Percentiles rank a stretch among this genome's conserved stretches.
These are phyloP conservation scores for Phyllotis vaccarum DNA, from an alignment of 2,797 vertebrate species.

Conservation along the genomic window DNA sequence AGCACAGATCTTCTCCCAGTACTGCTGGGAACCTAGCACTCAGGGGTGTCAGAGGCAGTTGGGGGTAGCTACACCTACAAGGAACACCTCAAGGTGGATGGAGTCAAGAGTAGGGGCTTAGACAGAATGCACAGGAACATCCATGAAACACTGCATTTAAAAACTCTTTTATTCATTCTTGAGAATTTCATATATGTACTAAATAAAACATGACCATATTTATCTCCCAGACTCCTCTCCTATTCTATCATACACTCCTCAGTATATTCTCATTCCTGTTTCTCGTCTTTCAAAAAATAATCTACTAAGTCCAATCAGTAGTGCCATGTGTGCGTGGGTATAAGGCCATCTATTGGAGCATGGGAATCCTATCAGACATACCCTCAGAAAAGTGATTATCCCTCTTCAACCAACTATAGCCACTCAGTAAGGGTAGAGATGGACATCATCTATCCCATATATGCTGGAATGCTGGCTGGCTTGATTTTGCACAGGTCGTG, in stretches of 20 bases:
- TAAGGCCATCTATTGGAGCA: neutral
- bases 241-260: neutral
- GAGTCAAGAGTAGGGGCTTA: too few species aligned
- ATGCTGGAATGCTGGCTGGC: neutral
- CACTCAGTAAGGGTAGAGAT: neutral
- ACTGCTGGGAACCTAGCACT: neutral
- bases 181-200: neutral
- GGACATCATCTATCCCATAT: neutral
- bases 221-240: too few species aligned
- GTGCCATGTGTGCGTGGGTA: neutral
- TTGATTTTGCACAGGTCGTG: neutral
- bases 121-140: neutral
- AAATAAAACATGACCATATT: neutral
- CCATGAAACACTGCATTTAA: neutral
- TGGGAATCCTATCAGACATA: neutral
- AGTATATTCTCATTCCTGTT: neutral
- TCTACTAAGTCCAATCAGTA: neutral
- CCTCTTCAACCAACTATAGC: too few species aligned
- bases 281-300: neutral
- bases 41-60: neutral
- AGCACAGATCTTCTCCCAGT: neutral
- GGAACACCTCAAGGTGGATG: neutral
- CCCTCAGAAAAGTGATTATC: neutral
- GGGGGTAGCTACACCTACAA: rapidly evolving
- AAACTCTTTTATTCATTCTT: neutral